Base-by-base conservation (phyloP, 2,888 invertebrate genomes). In the Leptinotarsa haldemani region DNA sequence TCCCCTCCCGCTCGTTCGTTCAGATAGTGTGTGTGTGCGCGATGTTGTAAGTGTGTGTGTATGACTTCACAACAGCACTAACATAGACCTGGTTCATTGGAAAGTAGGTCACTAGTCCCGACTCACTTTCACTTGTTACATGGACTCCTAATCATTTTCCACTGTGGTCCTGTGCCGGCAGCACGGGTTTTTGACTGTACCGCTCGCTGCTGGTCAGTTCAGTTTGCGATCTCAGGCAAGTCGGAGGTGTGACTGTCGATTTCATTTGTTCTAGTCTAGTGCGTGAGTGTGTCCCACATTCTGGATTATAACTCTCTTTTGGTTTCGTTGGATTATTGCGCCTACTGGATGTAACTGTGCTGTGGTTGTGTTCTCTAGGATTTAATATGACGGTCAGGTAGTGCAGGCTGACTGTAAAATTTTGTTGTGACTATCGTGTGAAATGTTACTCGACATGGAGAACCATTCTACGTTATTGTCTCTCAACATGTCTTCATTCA, bases 71-170 rank as follows among this genome's bases (percentile, higher is more conserved):
- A 85, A 85, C 71, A 50, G 85, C 85, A 88, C 92, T 93, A 93
- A 94, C 94, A 95, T 95, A 94, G 94, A 94, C 94, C 94, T 94
- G 94, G 94, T 94, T 94, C 93, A 92, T 90, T 90, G 91, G 93
- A 94, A 95, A 95, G 94, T 95, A 92, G 95, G 95, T 94, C 95
- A 94, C 87, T 88, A 83, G 85, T 84, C 85, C 92, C 91, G 90
- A 91, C 90, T 93, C 93, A 94, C 94, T 94, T 94, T 94, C 94
- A 94, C 94, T 94, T 93, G 93, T 93, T 93, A 92, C 93, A 93
- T 92, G 92, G 92, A 91, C 90, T 90, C 90, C 91, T 91, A 91
- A 92, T 91, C 91, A 91, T 91, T 91, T 90, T 90, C 90, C 90
- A 90, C 91, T 91, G 91, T 91, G 90, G 89, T 90, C 89, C 90